Evolutionary conservation across 2,797 vertebrate species (phyloP).

Genomic region (Argyrosomus regius): DNA sequence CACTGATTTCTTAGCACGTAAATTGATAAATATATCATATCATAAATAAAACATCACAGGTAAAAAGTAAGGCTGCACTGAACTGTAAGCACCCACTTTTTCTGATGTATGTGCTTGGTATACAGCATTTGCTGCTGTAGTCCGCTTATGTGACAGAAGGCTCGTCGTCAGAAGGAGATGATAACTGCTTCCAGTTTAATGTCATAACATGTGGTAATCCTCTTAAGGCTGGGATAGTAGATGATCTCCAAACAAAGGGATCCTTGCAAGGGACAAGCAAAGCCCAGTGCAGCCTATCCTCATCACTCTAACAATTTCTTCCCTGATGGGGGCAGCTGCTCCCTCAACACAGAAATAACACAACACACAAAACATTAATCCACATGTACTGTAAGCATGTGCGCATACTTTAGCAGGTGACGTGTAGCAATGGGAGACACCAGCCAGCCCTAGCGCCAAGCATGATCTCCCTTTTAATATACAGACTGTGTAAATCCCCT

Average conservation of each 20-base stretch:
- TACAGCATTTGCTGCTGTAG: slow-evolving; percentile 20
- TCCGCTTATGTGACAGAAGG: slow-evolving; percentile 48
- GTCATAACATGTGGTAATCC: slow-evolving; percentile 79
- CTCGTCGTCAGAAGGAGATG: slow-evolving; percentile 50
- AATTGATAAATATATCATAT: too few relatives aligned
- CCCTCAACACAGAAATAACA: background rate
- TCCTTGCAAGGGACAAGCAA: slow-evolving; percentile 33
- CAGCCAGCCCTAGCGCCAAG: background rate
- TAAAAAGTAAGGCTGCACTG: slow-evolving; percentile 20
- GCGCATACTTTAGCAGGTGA: slow-evolving; percentile 12
- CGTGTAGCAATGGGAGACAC: slow-evolving; percentile 6
- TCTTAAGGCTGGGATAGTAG: slow-evolving; percentile 68
- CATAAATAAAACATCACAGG: slow-evolving; percentile 41
- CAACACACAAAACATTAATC: slow-evolving; percentile 11
- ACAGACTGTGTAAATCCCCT: slow-evolving; percentile 46
- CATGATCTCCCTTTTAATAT: slow-evolving; percentile 55
- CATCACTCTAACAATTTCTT: background rate
- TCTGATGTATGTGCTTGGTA: slow-evolving; percentile 29
- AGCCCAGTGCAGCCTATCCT: slow-evolving; percentile 26
- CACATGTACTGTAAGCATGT: background rate
- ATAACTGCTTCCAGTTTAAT: slow-evolving; percentile 74
- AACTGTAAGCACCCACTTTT: slow-evolving; percentile 6
- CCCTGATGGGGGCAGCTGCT: slow-evolving; percentile 6
- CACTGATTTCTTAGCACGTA: background rate
- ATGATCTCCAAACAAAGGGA: slow-evolving; percentile 78